These are phyloP conservation scores for Raja brachyura DNA, from an alignment of 2,113 vertebrate species.

Conservation along the genomic window DNA sequence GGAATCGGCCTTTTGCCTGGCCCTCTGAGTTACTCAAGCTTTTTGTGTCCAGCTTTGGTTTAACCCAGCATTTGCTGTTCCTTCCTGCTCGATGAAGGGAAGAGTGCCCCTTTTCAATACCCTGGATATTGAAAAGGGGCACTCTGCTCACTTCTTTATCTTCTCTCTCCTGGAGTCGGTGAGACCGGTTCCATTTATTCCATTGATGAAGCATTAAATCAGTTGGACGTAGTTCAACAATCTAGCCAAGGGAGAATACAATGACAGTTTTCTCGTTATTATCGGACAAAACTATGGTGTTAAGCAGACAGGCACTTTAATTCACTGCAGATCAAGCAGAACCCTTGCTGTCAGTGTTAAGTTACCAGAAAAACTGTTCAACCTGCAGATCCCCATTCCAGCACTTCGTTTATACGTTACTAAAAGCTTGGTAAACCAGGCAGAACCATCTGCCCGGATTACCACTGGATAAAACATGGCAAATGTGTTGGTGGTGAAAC, in stretches of 20 bases:
- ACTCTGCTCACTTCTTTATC: not conserved
- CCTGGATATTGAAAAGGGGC: not conserved
- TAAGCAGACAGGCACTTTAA: not conserved
- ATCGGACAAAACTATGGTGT: not conserved
- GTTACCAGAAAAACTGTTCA: not conserved
- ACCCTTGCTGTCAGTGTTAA: not conserved
- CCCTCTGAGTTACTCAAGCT: too few relatives aligned
- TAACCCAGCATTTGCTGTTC: too few relatives aligned
- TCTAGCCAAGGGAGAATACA: too few relatives aligned
- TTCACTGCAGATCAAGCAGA: slow-evolving; percentile 2
- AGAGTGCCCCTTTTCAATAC: too few relatives aligned
- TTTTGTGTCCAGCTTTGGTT: too few relatives aligned
- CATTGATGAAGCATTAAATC: not conserved
- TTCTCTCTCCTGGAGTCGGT: not conserved
- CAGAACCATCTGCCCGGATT: not conserved
- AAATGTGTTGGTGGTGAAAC: not conserved
- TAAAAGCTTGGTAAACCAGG: not conserved
- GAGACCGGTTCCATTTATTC: not conserved
- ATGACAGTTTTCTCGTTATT: not conserved
- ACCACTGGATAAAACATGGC: not conserved
- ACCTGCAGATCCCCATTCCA: not conserved
- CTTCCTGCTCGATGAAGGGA: not conserved
- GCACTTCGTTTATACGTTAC: not conserved
- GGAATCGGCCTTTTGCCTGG: too few relatives aligned
- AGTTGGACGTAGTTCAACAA: not conserved